These are phyloP conservation scores for Gobius niger DNA, from an alignment of 2,113 vertebrate species.

Conservation along the genomic window DNA sequence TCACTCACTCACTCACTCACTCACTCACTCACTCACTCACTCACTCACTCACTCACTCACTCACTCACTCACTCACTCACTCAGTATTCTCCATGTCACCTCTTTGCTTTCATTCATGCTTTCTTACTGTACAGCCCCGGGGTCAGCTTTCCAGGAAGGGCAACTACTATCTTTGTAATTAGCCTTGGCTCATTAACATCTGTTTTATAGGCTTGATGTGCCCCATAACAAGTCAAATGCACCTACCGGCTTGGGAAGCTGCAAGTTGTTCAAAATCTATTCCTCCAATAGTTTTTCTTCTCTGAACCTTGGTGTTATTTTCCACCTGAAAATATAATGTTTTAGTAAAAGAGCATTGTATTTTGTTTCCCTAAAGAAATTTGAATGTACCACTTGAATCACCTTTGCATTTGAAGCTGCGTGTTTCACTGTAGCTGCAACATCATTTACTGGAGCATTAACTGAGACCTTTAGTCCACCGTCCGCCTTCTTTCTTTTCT, in stretches of 20 bases:
- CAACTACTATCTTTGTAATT: not conserved
- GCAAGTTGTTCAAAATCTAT: slow-evolving; percentile 59
- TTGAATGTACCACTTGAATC: slow-evolving; percentile 7
- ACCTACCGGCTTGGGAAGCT: slow-evolving; percentile 59
- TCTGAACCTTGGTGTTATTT: slow-evolving; percentile 34
- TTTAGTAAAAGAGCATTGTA: not conserved
- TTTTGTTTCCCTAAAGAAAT: not conserved
- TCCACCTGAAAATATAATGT: slow-evolving; percentile 45
- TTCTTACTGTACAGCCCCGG: not conserved
- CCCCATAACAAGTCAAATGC: not conserved
- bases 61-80: no score
- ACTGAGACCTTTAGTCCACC: slow-evolving; percentile 9
- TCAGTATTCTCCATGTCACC: slow-evolving; percentile 16
- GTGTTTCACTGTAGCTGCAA: slow-evolving; percentile 29
- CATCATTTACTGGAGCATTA: not conserved
- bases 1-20: no score
- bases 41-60: no score
- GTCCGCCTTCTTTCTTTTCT: not conserved
- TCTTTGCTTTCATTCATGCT: slow-evolving; percentile 15
- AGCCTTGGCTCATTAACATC: not conserved
- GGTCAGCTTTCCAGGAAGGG: slow-evolving; percentile 21
- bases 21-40: no score
- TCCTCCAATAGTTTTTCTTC: slow-evolving; percentile 65
- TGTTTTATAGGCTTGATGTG: not conserved
- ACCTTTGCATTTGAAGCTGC: slow-evolving; percentile 39